Conservation (phyloP, 2,113 vertebrate species). For the Cyprinodon variegatus region DNA sequence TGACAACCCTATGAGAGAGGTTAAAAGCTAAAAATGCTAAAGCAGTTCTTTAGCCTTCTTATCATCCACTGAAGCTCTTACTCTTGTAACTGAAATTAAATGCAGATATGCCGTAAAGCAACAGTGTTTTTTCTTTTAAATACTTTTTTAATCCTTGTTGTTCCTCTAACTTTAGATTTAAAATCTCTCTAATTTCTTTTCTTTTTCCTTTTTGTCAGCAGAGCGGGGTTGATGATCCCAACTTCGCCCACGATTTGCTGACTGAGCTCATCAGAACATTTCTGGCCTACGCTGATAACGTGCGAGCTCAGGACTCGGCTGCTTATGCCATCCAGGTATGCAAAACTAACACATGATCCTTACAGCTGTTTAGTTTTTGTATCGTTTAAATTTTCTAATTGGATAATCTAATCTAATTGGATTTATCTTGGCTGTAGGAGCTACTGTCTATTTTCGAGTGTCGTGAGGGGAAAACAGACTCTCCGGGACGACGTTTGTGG, state of each 20-base stretch:
- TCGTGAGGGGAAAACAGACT: slow-evolving; percentile 85
- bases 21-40: too few relatives aligned
- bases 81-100: too few relatives aligned
- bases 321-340: slow-evolving; percentile 95
- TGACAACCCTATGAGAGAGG: too few relatives aligned
- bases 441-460: slow-evolving; percentile 92
- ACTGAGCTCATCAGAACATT: slow-evolving; percentile 94
- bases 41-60: too few relatives aligned
- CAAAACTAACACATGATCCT: neutral
- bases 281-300: slow-evolving; percentile 94
- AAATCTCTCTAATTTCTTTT: too few relatives aligned
- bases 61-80: too few relatives aligned
- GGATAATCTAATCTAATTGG: neutral
- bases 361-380: neutral
- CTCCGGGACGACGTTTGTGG: slow-evolving; percentile 90
- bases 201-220: slow-evolving; percentile 42
- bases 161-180: too few relatives aligned
- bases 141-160: too few relatives aligned
- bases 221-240: slow-evolving; percentile 93
- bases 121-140: neutral
- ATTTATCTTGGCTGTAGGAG: slow-evolving; percentile 79
- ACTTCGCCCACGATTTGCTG: slow-evolving; percentile 91
- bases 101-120: neutral
- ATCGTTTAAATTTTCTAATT: neutral
- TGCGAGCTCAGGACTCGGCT: slow-evolving; percentile 95